phyloP scores from a whole-genome alignment of 2,113 vertebrate genomes.

The human region GRCh38 chr12:102559001-102559500 shows the following conservation, averaged over 20 bases:
- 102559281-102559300: background rate
- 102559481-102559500: background rate
- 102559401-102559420: background rate
- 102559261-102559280: background rate
- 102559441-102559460: background rate
- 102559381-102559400: background rate
- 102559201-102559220: conserved; percentile 36
- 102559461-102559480: background rate
- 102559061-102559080: conserved; percentile 34
- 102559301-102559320: background rate
- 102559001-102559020: conserved; percentile 51
- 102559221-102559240: conserved; percentile 53
- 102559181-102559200: conserved; percentile 39
- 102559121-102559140: conserved; percentile 47
- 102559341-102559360: background rate
- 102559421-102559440: background rate
- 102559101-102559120: conserved; percentile 50
- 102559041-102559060: conserved; percentile 22
- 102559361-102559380: background rate
- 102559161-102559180: conserved; percentile 46
- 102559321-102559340: background rate
- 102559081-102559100: conserved; percentile 52
- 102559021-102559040: background rate
- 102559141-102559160: conserved; percentile 13
- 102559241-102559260: background rate